Base-by-base conservation (phyloP, 2,113 vertebrate genomes). In the Sphaerodactylus townsendi region DNA sequence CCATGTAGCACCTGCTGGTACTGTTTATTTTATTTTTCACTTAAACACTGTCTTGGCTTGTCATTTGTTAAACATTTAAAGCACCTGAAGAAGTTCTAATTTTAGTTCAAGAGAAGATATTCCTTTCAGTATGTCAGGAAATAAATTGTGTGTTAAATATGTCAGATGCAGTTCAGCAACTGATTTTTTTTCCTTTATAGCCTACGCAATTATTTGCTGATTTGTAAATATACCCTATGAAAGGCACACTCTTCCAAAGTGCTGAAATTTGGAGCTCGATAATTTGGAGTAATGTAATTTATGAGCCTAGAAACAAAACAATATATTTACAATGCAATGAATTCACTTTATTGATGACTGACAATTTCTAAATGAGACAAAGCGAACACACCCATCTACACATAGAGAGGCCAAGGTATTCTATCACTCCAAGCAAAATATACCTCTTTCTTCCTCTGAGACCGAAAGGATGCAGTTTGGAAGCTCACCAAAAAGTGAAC, bases 211-310 rank as follows among this genome's bases (percentile, higher is more conserved):
- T 74, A 15, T 35, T 82, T 85, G 11, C 17, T 37, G 68, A 82
- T 74, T 92, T 91, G 74, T 93, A 94, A 95, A 92, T 82, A 90
- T 90, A 92, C 70, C 68, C 81, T 83, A 81, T 44, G 85, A 92
- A 92, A 82, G 65, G 76, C 83, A 9, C 59, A 62, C 59, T 62
- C 70, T 91, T 91, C 85, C 72, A 53, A 86, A 85, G 87, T 94
- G 82, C 72, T 87, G 71, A 74, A 46, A 80, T 87, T 91, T 84
- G 89, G 84, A 94, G 91, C 25, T 48, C 81, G 95, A 56, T 62
- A 94, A n/a, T n/a, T n/a, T n/a, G n/a, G n/a, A n/a, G 44, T 46
- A 87, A 87, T 93, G 91, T 77, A 72, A 81, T 83, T 33, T 19
- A 76, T 6, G 39, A 83, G 33, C 37, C 53, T 37, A 21, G 84